phyloP scores from a whole-genome alignment of 2,797 vertebrate genomes.

The Astyanax mexicanus region DNA sequence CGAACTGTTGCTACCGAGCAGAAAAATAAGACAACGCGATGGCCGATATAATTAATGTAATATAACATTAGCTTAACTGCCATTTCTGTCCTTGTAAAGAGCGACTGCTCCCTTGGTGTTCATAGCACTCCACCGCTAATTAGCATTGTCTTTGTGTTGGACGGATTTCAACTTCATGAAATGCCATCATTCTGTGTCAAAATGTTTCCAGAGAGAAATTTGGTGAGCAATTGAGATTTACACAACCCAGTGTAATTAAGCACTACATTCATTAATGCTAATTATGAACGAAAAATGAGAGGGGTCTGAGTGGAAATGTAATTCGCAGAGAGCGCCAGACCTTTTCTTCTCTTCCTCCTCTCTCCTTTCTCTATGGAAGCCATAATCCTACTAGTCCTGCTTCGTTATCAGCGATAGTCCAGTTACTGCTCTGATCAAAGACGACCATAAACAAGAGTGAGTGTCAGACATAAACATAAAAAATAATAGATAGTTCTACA shows the following conservation, averaged over 20 bases:
- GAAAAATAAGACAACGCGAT: conserved; percentile 17
- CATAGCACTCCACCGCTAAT: conserved; percentile 72
- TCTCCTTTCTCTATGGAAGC: no score
- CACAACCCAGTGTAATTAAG: conserved; percentile 83
- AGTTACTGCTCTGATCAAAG: conserved; percentile 34
- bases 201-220: conserved; percentile 80
- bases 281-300: conserved; percentile 71
- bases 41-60: conserved; percentile 38
- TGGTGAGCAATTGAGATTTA: conserved; percentile 77
- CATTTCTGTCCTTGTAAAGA: conserved; percentile 46
- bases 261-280: conserved; percentile 82
- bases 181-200: conserved; percentile 80
- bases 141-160: conserved; percentile 80
- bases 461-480: neutral
- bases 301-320: conserved; percentile 67
- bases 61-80: conserved; percentile 58
- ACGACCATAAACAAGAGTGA: conserved; percentile 15
- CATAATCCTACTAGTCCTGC: conserved; percentile 17
- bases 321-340: conserved; percentile 33
- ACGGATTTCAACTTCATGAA: conserved; percentile 80
- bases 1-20: conserved; percentile 9
- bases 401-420: conserved; percentile 39
- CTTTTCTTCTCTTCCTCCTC: no score
- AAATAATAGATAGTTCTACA: no score
- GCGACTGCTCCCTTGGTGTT: conserved; percentile 57